These are phyloP conservation scores for Araneus ventricosus DNA, from an alignment of 1,140 invertebrate species.

Conservation along the genomic window DNA sequence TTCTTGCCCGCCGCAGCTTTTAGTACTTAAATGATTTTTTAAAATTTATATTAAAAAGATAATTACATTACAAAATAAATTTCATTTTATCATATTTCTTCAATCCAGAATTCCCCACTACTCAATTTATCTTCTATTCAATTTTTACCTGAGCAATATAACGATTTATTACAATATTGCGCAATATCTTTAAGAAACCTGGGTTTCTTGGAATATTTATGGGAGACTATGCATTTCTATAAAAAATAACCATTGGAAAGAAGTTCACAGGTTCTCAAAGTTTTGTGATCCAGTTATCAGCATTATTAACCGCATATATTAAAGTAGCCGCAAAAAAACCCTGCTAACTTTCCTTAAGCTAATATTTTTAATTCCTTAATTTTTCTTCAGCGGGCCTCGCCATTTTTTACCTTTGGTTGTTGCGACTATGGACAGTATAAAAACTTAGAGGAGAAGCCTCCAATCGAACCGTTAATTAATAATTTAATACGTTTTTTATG, in stretches of 20 bases:
- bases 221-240: too few species aligned
- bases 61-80: too few species aligned
- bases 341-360: slow-evolving; percentile 27
- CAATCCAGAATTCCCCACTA: too few species aligned
- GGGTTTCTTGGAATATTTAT: too few species aligned
- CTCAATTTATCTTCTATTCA: too few species aligned
- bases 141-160: too few species aligned
- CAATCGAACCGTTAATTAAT: slow-evolving; percentile 42
- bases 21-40: too few species aligned
- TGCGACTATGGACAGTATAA: slow-evolving; percentile 16
- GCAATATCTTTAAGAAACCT: too few species aligned
- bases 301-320: slow-evolving; percentile 40
- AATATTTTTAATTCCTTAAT: slow-evolving; percentile 43
- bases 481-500: slow-evolving; percentile 38
- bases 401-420: slow-evolving; percentile 4
- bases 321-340: not conserved
- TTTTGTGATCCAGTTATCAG: slow-evolving; percentile 50
- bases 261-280: not conserved
- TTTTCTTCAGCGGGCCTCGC: not conserved
- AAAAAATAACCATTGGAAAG: not conserved
- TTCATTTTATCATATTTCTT: too few species aligned
- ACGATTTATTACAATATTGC: too few species aligned
- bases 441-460: not conserved
- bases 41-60: too few species aligned
- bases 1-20: too few species aligned